Percentiles rank a stretch among this genome's conserved stretches.
These are phyloP conservation scores for Acrobasis repandana DNA, from an alignment of 2,888 invertebrate species.

Conservation along the genomic window DNA sequence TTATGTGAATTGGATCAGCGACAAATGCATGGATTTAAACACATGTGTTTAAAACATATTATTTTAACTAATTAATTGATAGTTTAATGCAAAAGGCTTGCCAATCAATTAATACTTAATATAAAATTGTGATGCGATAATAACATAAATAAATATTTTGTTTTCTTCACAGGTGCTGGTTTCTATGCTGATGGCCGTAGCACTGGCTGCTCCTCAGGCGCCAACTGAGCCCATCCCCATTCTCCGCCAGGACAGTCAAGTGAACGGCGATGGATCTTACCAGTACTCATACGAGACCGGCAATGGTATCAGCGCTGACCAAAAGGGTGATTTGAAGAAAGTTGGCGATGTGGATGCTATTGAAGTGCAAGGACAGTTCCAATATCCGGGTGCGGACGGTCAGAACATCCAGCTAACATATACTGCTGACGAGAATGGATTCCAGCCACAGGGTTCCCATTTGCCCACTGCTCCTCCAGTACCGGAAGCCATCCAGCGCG, in stretches of 20 bases:
- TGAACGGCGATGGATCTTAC: conserved; percentile 85
- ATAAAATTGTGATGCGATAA: background rate
- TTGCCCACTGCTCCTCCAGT: conserved; percentile 88
- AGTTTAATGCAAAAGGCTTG: background rate
- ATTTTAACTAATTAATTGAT: background rate
- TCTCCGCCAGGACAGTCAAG: conserved; percentile 81
- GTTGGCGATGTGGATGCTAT: conserved; percentile 79
- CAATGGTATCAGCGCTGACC: conserved; percentile 85
- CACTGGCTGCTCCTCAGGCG: conserved; percentile 66
- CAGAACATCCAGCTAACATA: conserved; percentile 84
- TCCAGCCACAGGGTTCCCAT: conserved; percentile 85
- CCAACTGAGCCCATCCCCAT: conserved; percentile 76
- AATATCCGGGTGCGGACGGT: conserved; percentile 86
- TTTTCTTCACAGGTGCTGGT: conserved; percentile 62
- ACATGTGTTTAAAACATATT: background rate
- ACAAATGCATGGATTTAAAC: background rate
- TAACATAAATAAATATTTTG: conserved; percentile 22
- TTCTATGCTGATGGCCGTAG: conserved; percentile 60
- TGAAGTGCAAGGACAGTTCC: conserved; percentile 85
- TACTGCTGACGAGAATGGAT: conserved; percentile 88
- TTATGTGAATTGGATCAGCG: conserved; percentile 5
- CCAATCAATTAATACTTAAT: too few species aligned
- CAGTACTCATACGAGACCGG: conserved; percentile 85
- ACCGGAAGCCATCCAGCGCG: conserved; percentile 86
- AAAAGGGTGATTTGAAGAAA: conserved; percentile 84